Evolutionary conservation across 2,797 vertebrate genomes (phyloP).

Genomic region (Centroberyx gerrardi): DNA sequence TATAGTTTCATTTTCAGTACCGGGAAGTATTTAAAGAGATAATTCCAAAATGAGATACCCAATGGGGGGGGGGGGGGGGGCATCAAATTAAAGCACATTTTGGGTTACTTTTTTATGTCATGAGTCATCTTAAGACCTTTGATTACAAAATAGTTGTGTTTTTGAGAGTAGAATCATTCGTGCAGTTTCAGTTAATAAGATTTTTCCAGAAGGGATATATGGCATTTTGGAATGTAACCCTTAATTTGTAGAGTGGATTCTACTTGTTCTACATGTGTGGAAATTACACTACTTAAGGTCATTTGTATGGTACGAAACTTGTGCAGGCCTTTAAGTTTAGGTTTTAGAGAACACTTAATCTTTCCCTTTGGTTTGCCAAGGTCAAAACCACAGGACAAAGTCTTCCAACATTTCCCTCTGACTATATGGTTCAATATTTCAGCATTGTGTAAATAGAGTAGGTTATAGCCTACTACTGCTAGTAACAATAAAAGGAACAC

Average conservation of each 20-base stretch:
- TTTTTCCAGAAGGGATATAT: not conserved
- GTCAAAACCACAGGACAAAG: constrained; percentile 38
- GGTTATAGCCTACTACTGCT: not conserved
- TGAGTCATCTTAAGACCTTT: constrained; percentile 10
- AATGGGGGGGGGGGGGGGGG: not conserved
- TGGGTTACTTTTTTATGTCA: not conserved
- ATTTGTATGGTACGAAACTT: not conserved
- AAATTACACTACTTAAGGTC: not conserved
- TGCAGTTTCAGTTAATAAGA: not conserved
- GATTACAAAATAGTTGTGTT: not conserved
- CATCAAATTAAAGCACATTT: not conserved
- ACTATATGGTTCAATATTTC: constrained; percentile 13
- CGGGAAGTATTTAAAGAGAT: constrained; percentile 3
- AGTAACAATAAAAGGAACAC: constrained; percentile 43
- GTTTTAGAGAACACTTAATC: constrained; percentile 26
- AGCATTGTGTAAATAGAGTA: constrained; percentile 28
- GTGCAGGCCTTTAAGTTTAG: not conserved
- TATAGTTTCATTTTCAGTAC: constrained; percentile 27
- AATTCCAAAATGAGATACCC: constrained; percentile 26
- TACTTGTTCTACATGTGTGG: not conserved
- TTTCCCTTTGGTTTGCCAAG: constrained; percentile 54
- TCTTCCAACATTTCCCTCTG: not conserved
- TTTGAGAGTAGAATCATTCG: not conserved
- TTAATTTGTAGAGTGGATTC: too few species aligned
- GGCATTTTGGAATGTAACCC: too few species aligned